Base-by-base conservation (phyloP, 2,113 vertebrate genomes). In the Callionymus lyra region DNA sequence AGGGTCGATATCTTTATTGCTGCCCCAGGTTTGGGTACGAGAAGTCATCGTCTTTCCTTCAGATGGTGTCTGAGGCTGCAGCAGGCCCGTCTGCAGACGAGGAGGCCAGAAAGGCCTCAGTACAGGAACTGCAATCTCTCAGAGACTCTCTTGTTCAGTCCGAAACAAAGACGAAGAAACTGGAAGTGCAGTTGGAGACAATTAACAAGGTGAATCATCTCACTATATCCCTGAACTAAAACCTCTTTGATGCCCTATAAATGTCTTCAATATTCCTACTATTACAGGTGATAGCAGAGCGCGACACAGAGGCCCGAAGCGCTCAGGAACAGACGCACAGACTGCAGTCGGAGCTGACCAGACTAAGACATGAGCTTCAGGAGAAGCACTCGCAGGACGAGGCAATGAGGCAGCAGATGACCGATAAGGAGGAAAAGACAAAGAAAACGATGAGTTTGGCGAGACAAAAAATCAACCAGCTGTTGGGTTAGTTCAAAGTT, bases 401-500 rank as follows among this genome's bases (percentile, higher is more conserved):
- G 0, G 81, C 87, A 12, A 83, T 93, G 35, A 87, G 88, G 12
- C 89, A 95, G 51, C 92, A 97, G 72, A 88, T 94, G 46, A 65
- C 84, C 0, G 93, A 98, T 45, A 98, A 97, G 68, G 93, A 96
- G 11, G 95, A 97, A 36, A 97, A 97, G 64, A 95, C 91, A 1
- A 89, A 86, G 63, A 99, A 98, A 73, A 88, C 90, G 0, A 77
- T 99, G 6, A 58, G 93, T 53, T 85, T 68, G 2, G 95, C 92
- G 49, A 96, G 88, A 57, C 92, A 96, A 83, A 97, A 90, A 70
- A 91, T 97, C 69, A 84, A 76, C 47, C 91, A 91, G 38, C 82
- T 97, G 55, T 69, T 82, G 36, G 77, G 95, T 94, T 11, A 18
- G 6, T 12, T 16, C 10, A 16, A 39, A 17, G 38, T 39, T 1